Conservation (phyloP, 2,113 vertebrate genomes). For the Triplophysa dalaica region DNA sequence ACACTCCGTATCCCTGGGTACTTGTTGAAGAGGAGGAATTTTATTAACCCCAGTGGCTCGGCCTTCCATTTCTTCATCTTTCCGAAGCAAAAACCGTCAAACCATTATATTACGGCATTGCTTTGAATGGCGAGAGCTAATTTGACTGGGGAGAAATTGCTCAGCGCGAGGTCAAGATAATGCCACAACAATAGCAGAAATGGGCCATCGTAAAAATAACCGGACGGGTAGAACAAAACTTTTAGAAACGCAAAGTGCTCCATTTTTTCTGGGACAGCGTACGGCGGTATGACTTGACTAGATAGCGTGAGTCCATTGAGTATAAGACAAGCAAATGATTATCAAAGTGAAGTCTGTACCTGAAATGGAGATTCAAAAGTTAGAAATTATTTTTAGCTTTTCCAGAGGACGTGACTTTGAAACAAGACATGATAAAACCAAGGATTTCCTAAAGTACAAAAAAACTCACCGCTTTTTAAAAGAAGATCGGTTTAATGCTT, state of each 20-base stretch:
- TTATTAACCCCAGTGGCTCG: conserved; percentile 82
- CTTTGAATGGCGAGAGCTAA: conserved; percentile 78
- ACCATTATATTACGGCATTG: conserved; percentile 73
- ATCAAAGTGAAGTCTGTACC: conserved; percentile 63
- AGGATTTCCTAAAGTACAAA: conserved; percentile 7
- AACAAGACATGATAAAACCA: conserved; percentile 35
- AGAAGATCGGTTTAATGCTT: too few relatives aligned
- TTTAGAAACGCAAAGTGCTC: conserved; percentile 73
- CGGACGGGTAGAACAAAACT: conserved; percentile 70
- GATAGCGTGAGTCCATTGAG: conserved; percentile 65
- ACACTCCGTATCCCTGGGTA: conserved; percentile 77
- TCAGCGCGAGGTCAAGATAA: conserved; percentile 79
- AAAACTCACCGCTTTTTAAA: too few relatives aligned
- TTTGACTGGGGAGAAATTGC: conserved; percentile 81
- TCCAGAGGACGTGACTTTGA: conserved; percentile 65
- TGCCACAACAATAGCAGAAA: conserved; percentile 81
- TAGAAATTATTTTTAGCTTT: conserved; percentile 36
- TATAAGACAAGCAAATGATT: conserved; percentile 66
- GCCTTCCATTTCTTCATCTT: conserved; percentile 74
- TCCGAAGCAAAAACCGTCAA: conserved; percentile 72
- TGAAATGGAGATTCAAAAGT: conserved; percentile 62
- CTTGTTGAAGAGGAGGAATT: conserved; percentile 84
- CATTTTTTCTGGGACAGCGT: conserved; percentile 76
- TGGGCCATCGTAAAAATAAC: conserved; percentile 82
- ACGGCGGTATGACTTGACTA: conserved; percentile 66